These are phyloP conservation scores for Myotis planiceps DNA, from an alignment of 2,797 vertebrate genomes.

Conservation along the genomic window DNA sequence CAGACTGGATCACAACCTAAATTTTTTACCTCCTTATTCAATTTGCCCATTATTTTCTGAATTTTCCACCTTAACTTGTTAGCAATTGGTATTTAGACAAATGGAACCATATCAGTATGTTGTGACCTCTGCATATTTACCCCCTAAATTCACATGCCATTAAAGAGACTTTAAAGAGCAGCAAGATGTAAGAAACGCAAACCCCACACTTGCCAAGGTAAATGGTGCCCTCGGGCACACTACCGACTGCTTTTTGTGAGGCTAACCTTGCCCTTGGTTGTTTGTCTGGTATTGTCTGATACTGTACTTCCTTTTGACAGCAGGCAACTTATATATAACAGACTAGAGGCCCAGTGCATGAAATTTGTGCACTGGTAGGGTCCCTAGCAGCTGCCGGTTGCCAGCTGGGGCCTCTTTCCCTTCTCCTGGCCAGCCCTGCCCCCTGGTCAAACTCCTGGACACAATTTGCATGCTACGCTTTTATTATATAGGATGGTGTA, in stretches of 20 bases:
- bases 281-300: neutral
- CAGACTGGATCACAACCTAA: neutral
- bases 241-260: neutral
- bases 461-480: too few relatives aligned
- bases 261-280: neutral
- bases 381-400: too few relatives aligned
- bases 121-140: neutral
- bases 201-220: neutral
- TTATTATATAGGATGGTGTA: neutral
- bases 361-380: too few relatives aligned
- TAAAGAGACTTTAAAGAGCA: neutral
- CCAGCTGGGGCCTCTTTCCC: too few relatives aligned
- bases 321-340: neutral
- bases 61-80: neutral
- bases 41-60: neutral
- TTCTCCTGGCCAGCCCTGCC: too few relatives aligned
- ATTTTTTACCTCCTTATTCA: neutral
- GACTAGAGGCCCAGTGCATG: too few relatives aligned
- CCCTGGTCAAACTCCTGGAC: too few relatives aligned
- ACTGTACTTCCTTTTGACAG: neutral
- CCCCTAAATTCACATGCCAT: neutral
- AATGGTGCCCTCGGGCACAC: neutral
- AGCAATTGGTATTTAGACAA: neutral
- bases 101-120: neutral
- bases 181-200: neutral